phyloP scores from a whole-genome alignment of 1,140 invertebrate species.

The Drosophila burlai region DNA sequence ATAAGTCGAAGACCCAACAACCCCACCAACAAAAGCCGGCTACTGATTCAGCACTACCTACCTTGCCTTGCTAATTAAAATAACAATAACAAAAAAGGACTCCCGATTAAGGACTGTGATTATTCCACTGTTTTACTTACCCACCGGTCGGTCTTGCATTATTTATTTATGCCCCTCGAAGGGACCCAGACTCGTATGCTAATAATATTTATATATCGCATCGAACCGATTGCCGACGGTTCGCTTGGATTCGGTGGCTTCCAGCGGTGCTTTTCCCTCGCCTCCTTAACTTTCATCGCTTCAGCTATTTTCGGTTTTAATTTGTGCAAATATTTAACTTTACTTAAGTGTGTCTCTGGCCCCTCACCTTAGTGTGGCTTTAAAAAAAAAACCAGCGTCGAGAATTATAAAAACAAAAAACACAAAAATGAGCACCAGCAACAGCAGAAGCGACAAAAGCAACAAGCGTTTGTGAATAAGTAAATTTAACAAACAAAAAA shows the following conservation, averaged over 20 bases:
- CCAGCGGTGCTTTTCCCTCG: slow-evolving; percentile 13
- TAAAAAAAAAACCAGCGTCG: slow-evolving; percentile 4
- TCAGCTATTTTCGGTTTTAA: slow-evolving; percentile 76
- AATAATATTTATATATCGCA: slow-evolving; percentile 35
- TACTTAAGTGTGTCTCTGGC: slow-evolving; percentile 67
- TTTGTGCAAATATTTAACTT: slow-evolving; percentile 81
- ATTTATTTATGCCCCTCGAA: slow-evolving; percentile 58
- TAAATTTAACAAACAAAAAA: slow-evolving; percentile 42
- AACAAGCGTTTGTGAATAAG: slow-evolving; percentile 61
- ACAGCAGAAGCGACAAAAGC: slow-evolving; percentile 41
- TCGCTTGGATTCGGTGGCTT: neutral
- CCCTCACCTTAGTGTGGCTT: slow-evolving; percentile 39
- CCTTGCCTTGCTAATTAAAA: neutral
- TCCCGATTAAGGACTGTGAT: slow-evolving; percentile 59
- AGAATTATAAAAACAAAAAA: slow-evolving; percentile 43
- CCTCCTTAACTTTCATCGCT: slow-evolving; percentile 53
- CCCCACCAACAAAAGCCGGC: slow-evolving; percentile 7
- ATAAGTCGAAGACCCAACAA: neutral
- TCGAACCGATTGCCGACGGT: slow-evolving; percentile 55
- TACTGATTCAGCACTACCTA: neutral
- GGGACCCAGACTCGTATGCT: slow-evolving; percentile 31
- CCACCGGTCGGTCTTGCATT: slow-evolving; percentile 39
- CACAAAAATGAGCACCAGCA: slow-evolving; percentile 46
- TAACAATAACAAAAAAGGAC: slow-evolving; percentile 22
- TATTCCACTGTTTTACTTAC: slow-evolving; percentile 1